Evolutionary conservation across 2,797 vertebrate species (phyloP).

Genomic region (Rhabdophis nuchalis): DNA sequence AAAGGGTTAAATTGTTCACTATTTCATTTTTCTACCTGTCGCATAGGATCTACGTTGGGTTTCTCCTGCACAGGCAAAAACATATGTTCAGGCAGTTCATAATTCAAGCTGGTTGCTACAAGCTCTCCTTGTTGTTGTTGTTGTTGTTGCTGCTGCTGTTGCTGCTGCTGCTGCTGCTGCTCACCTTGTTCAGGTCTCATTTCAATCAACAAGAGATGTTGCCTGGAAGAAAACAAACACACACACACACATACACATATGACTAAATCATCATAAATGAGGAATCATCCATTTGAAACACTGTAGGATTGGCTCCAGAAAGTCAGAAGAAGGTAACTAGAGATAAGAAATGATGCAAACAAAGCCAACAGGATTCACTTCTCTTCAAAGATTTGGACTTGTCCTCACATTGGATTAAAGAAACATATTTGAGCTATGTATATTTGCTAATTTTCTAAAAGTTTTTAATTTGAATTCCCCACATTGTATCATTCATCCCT

Average conservation of each 20-base stretch:
- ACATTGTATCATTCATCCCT: neutral
- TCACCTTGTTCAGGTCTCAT: constrained; percentile 56
- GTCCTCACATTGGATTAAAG: neutral
- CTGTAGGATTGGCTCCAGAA: neutral
- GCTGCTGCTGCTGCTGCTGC: neutral
- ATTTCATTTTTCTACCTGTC: constrained; percentile 68
- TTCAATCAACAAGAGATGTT: constrained; percentile 51
- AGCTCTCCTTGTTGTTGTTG: neutral
- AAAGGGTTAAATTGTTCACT: neutral
- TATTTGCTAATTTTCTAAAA: neutral
- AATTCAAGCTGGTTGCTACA: constrained; percentile 70
- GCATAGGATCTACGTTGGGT: constrained; percentile 63
- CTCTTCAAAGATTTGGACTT: no score
- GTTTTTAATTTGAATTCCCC: neutral
- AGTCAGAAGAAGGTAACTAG: neutral
- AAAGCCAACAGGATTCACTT: neutral
- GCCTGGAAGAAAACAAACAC: constrained; percentile 39
- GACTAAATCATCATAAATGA: neutral
- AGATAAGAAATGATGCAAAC: neutral
- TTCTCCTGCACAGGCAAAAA: constrained; percentile 51
- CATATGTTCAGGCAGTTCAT: constrained; percentile 60
- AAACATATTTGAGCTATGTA: neutral
- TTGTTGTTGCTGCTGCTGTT: neutral
- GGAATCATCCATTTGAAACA: neutral
- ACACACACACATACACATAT: neutral